Evolutionary conservation across 2,113 vertebrate species (phyloP), one percentile per base, ranked within the genome.

Genomic region (Pterocles orientalis): DNA sequence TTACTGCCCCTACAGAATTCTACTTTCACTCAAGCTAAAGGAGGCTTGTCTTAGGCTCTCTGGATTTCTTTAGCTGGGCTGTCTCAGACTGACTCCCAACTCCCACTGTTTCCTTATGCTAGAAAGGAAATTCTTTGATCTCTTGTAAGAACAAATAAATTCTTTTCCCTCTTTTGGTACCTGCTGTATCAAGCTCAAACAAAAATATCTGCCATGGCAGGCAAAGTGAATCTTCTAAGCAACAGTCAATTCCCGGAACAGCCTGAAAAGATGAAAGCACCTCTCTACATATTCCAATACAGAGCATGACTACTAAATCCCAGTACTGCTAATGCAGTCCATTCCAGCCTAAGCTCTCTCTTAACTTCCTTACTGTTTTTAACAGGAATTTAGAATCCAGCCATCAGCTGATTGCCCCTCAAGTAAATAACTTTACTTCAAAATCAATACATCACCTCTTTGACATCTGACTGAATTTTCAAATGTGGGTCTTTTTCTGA

Each of bases 81-180:
- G 48, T 47, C 24, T 84, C 15, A 76, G 29, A 64, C 70, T 53
- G 53, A 82, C 14, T 90, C 26, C 47, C 36, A 77, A 9, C 36
- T 72, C 41, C 41, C 88, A 82, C 50, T 69, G 34, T 65, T 82
- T 92, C 66, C 54, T 75, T 72, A 71, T 43, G 70, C 73, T 89
- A 89, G 64, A 87, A 92, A 90, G 28, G 48, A 93, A 94, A 54
- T 51, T 43, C 64, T 92, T 84, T 92, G 36, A 75, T 89, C 45
- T 85, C 33, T 69, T 76, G 4, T 16, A 82, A 34, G 83, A 91
- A 56, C n/a, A 90, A 95, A 92, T 69, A 76, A 48, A 65, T 65
- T 36, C 1, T 84, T 86, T 47, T 60, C 15, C 24, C 36, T 72
- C n/a, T 82, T 92, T 82, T 54, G 51, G 39, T 72, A 90, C 25